Base-by-base conservation (phyloP, 2,113 vertebrate genomes). In the Corynorhinus townsendii region DNA sequence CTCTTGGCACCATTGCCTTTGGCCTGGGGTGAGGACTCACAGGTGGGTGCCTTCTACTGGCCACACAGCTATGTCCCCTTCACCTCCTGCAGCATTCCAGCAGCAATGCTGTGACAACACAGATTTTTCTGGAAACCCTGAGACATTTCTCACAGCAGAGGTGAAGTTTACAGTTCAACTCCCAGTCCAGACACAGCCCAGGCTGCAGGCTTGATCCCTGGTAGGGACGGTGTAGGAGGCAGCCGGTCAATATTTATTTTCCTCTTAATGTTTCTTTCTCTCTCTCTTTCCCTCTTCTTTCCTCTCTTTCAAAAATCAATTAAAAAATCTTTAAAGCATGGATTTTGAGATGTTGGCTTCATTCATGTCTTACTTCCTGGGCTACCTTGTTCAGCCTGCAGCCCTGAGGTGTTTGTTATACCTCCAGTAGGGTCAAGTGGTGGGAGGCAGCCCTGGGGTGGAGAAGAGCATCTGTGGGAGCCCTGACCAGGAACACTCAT, bases 391-490 rank as follows among this genome's bases (percentile, higher is more conserved):
- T 49, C 64, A 35, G 26, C 28, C 30, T 33, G 20, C 1, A 72
- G 40, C 33, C 3, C 2, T 4, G 28, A 73, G 8, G 4, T 54
- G n/a, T 84, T 38, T 2, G 2, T n/a, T 9, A 49, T 11, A 54
- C 3, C 3, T 79, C 62, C 54, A 38, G 17, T 2, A 47, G 76
- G 28, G n/a, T 35, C 72, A 49, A n/a, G 49, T 24, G 3, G 22
- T 24, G 45, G 45, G 69, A 71, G 40, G 69, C 35, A 79, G 43
- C 76, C 16, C 40, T 35, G 19, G 8, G 38, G 11, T 40, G 2
- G 35, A 40, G 10, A 56, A 40, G 20, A 49, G 24, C 17, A 22
- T 19, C 14, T 16, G 0, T 0, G 0, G 7, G 28, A 75, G 40
- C 16, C 30, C 72, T 40, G 8, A 24, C 7, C 38, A 20, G 47